Base-by-base conservation (phyloP, 2,113 vertebrate genomes). In the Macquaria ambigua region DNA sequence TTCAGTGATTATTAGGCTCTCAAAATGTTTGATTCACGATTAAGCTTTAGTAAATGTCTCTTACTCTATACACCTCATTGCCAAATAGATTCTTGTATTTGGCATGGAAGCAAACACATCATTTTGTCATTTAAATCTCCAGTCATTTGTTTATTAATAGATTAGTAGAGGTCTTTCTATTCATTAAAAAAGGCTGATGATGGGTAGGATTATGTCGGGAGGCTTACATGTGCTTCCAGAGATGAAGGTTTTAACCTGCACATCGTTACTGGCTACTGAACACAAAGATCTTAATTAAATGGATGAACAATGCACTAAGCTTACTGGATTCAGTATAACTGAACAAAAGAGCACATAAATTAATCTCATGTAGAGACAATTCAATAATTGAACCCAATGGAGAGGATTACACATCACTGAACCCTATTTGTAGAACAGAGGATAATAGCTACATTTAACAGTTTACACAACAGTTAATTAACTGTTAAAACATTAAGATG, bases 211-310 rank as follows among this genome's bases (percentile, higher is more conserved):
- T 70, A 52, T 31, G 70, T 59, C 62, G 59, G 10, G 50, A 62
- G 15, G 70, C 55, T 53, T 41, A 18, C 41, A 10, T 6, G 53
- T 43, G 52, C 39, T 39, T 52, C 25, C n/a, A 46, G 28, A 70
- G 34, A 34, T 70, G 56, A 41, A 43, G 55, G 56, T 58, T 53
- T 50, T 66, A 71, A 53, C 23, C 50, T 63, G 37, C 2, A 21
- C 39, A 56, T 77, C 58, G 50, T 52, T 52, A 62, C 31, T 68
- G 16, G 1, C 31, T 66, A 12, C 34, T 55, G 70, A 41, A 68
- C 48, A 68, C 28, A 52, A 43, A 61, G 10, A 43, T 48, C 37
- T 72, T 67, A 41, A 79, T 79, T 80, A 86, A 85, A 79, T 69
- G 25, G 6, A 11, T 68, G 68, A 69, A 73, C 55, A 37, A 63